Base-by-base conservation (phyloP, 2,888 invertebrate species). In the Macaria notata region DNA sequence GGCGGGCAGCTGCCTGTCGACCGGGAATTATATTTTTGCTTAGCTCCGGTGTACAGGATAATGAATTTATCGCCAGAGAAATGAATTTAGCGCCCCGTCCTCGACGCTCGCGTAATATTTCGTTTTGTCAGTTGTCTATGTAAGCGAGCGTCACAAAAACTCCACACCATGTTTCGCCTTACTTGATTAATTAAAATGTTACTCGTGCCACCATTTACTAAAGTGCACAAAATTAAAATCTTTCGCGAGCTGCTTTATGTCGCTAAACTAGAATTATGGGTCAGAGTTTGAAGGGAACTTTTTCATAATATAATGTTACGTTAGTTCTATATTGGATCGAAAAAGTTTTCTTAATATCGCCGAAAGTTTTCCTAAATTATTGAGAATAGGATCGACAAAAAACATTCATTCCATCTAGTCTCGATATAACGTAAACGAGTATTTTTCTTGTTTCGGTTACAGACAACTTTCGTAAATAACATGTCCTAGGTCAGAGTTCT, bases 1-100 rank as follows among this genome's bases (percentile, higher is more conserved):
- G 61, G 57, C 63, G 59, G 59, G 54, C 65, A 68, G 65, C 62
- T 68, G 66, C 64, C 64, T 59, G 66, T 62, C 61, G 59, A 50
- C 38, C 59, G 54, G 49, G 59, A 63, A 63, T 66, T 64, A 63
- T 65, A 60, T 66, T 68, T 68, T 66, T 68, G 65, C 64, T 64
- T 50, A 56, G 51, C 54, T 50, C 54, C 54, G 48, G 55, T 61
- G 64, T 58, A 56, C 59, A 64, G 62, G 61, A 59, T 68, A 68
- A 68, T 68, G 63, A 65, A 66, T 68, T 68, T 67, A 65, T 67
- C 64, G 61, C 61, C 56, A 64, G 59, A 60, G 61, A 57, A 61
- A 61, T 54, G 61, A 61, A 57, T 61, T 57, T 54, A 57, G 57
- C 56, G 38, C 30, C 42, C 36, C 52, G 49, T 56, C 54, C 54